Conservation (phyloP, 1,140 invertebrate species). For the Wasmannia auropunctata region DNA sequence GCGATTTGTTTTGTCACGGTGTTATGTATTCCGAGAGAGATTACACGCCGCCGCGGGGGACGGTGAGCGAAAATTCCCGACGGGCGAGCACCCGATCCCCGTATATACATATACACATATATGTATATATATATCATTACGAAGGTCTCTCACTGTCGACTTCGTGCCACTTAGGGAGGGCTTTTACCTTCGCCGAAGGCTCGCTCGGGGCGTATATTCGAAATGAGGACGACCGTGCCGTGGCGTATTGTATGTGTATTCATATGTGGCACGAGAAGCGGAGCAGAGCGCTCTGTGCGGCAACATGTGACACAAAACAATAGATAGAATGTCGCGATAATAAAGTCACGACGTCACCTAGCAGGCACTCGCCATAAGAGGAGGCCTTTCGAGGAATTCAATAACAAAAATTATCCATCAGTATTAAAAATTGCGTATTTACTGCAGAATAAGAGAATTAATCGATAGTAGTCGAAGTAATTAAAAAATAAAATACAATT, state of each 20-base stretch:
- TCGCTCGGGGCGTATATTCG: constrained; percentile 52
- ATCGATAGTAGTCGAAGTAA: not conserved
- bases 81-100: not conserved
- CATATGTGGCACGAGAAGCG: constrained; percentile 57
- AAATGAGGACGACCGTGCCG: constrained; percentile 70
- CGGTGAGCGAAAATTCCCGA: not conserved
- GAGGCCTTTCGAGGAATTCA: not conserved
- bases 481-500: not conserved
- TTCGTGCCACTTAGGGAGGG: constrained; percentile 56
- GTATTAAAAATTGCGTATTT: not conserved
- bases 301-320: constrained; percentile 36
- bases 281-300: not conserved
- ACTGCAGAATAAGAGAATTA: not conserved
- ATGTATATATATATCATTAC: constrained; percentile 19
- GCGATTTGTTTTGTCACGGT: not conserved
- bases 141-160: constrained; percentile 57
- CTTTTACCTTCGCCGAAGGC: constrained; percentile 60
- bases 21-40: not conserved
- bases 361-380: not conserved
- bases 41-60: not conserved
- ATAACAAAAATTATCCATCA: not conserved
- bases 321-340: constrained; percentile 36
- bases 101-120: too few species aligned
- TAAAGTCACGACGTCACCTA: not conserved
- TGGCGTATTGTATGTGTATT: constrained; percentile 69